phyloP scores from a whole-genome alignment of 2,888 invertebrate species.

The Atherix ibis region DNA sequence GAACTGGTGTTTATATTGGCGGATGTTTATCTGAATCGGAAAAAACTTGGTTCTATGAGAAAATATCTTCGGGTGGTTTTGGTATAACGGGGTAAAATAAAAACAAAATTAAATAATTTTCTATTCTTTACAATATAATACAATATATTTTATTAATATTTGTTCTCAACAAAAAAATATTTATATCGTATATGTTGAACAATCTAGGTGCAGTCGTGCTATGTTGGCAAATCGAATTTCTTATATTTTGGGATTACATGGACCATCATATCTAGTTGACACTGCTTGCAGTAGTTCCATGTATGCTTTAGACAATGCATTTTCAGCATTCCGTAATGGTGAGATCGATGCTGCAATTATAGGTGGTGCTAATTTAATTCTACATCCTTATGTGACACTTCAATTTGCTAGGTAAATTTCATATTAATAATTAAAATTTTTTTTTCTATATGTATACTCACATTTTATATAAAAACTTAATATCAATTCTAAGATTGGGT shows the following conservation, averaged over 20 bases:
- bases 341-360: conserved; percentile 81
- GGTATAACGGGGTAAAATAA: conserved; percentile 29
- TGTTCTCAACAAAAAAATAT: too few species aligned
- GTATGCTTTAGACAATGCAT: conserved; percentile 71
- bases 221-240: conserved; percentile 87
- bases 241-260: conserved; percentile 72
- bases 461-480: conserved; percentile 35
- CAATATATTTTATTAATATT: too few species aligned
- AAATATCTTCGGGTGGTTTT: conserved; percentile 37
- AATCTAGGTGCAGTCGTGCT: conserved; percentile 63
- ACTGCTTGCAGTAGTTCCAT: conserved; percentile 92
- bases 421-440: conserved; percentile 4
- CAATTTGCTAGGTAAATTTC: conserved; percentile 59
- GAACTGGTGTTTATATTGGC: conserved; percentile 60
- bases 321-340: conserved; percentile 57
- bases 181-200: neutral
- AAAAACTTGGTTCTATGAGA: conserved; percentile 53
- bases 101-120: neutral
- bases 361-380: conserved; percentile 68
- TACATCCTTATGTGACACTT: conserved; percentile 75
- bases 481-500: conserved; percentile 38
- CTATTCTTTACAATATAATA: neutral
- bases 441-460: conserved; percentile 41
- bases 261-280: conserved; percentile 78
- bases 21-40: conserved; percentile 56